Base-by-base conservation (phyloP, 2,113 vertebrate species). In the Bombycilla garrulus region DNA sequence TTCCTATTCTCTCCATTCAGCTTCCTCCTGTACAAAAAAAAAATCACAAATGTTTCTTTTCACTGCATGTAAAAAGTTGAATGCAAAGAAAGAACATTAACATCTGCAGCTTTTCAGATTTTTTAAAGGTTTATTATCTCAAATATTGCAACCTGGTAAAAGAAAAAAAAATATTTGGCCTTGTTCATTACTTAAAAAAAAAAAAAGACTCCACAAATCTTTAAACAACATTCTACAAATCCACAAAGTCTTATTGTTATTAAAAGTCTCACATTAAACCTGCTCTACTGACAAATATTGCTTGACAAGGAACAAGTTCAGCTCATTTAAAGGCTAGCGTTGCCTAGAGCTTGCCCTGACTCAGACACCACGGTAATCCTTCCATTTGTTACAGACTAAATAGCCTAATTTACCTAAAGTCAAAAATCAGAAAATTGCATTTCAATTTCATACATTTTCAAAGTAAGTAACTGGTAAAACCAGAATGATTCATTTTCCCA, bases 221-320 rank as follows among this genome's bases (percentile, higher is more conserved):
- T 80, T 33, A 71, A 87, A 79, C 2, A 67, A 29, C 5, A 4
- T 45, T 80, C 29, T 44, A 80, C 15, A 81, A 83, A 91, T 38
- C 23, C 21, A 54, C 14, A 4, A 67, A 83, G n/a, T 64, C 67
- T 47, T 54, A 51, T 3, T 87, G 48, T 58, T 76, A 70, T 54
- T 57, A 13, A 88, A 87, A 86, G 42, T 23, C 20, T 58, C 19
- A 17, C 35, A 86, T 66, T 82, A 88, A 91, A 92, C 36, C 28
- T 71, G 42, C 31, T 88, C 51, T 80, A 36, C 40, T 88, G 74
- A 85, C 33, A 94, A 83, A 67, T 61, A 86, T 2, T 11, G 1
- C 62, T 62, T 73, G 67, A 88, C 38, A 86, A 73, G 67, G 71
- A 88, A 93, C 65, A 91, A 76, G 69, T 92, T 92, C 83, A 89